Base-by-base conservation (phyloP, 2,888 invertebrate genomes). In the Macaria liturata region DNA sequence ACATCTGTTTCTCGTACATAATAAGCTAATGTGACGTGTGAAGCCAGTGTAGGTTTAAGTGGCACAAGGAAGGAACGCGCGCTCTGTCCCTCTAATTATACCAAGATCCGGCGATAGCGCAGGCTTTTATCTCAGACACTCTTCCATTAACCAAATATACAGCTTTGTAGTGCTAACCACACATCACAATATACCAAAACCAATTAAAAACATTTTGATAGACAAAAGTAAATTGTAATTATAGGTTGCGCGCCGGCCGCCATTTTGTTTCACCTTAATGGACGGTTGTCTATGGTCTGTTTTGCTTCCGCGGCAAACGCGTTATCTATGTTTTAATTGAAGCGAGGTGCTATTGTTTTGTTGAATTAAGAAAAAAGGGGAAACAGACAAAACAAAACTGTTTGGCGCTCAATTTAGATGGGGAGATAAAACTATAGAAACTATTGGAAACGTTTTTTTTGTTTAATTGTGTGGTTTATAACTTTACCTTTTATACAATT, bases 81-180 rank as follows among this genome's bases (percentile, higher is more conserved):
- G 68, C 71, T 80, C 83, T 85, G 64, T 68, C 84, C 88, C 91
- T 90, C 84, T 91, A 91, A 91, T 91, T 91, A 91, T 63, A 66
- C 61, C 65, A 57, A 80, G 91, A 91, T 89, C 83, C 81, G 76
- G 62, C 78, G 91, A 91, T 91, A 91, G 80, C 87, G 85, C 80
- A 69, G 69, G 87, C 90, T 90, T 89, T 91, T 90, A 91, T 90
- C 88, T 89, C 76, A 74, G 80, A 86, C 87, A 83, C 86, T 83
- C 78, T 84, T 91, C 91, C 91, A 91, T 91, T 91, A 91, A 86
- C 84, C 87, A 91, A 91, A 91, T 91, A 91, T 87, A 91, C 91
- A 88, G 84, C 86, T 88, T 84, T 83, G 84, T 78, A 81, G 77
- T 75, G 65, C 71, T 91, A 91, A 91, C 89, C 81, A 90, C 72